These are phyloP conservation scores for Danio jaintianensis DNA, from an alignment of 2,797 vertebrate genomes.

Conservation along the genomic window DNA sequence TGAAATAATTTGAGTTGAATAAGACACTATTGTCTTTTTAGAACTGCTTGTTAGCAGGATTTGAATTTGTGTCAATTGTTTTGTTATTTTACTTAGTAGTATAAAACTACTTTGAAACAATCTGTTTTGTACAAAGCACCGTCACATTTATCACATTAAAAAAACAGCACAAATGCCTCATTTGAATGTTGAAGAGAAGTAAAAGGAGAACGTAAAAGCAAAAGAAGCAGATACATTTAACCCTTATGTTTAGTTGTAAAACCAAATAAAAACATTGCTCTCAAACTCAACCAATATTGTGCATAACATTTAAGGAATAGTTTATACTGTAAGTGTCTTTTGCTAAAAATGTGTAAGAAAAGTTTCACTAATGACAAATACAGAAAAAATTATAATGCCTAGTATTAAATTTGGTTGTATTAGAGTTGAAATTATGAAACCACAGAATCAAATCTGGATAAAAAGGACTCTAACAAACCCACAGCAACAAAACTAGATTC, in stretches of 20 bases:
- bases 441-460: not conserved
- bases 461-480: not conserved
- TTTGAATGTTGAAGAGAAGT: not conserved
- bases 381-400: not conserved
- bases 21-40: not conserved
- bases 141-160: not conserved
- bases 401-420: too few species aligned
- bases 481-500: not conserved
- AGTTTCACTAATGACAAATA: not conserved
- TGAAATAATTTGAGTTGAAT: not conserved
- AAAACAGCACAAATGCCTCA: not conserved
- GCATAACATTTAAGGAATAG: not conserved
- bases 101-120: too few species aligned
- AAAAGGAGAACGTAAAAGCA: not conserved
- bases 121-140: not conserved
- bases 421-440: not conserved
- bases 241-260: not conserved
- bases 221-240: not conserved
- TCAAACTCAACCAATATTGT: not conserved
- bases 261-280: conserved; percentile 11
- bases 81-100: not conserved
- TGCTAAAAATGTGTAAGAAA: not conserved
- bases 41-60: not conserved
- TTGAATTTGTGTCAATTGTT: not conserved
- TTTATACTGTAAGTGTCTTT: not conserved